These are phyloP conservation scores for Bujurquina vittata DNA, from an alignment of 2,113 vertebrate genomes.

Conservation along the genomic window DNA sequence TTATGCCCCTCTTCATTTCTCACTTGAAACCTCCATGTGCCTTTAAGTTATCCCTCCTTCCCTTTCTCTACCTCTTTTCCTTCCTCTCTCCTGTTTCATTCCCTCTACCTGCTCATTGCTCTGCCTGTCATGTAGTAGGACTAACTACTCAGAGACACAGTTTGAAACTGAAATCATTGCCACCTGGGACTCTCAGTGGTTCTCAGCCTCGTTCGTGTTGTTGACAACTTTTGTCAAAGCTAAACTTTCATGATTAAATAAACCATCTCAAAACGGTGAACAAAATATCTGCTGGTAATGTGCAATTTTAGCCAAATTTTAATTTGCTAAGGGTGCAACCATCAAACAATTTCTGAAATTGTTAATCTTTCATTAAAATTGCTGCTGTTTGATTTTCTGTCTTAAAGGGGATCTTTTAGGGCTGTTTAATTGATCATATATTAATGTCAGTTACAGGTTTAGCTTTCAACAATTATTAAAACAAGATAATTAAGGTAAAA, in stretches of 20 bases:
- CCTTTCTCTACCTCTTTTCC: background rate
- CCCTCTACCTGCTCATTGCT: constrained; percentile 36
- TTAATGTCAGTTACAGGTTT: background rate
- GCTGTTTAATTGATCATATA: background rate
- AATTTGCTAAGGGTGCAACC: background rate
- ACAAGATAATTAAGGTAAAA: background rate
- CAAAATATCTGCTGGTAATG: background rate
- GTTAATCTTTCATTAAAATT: background rate
- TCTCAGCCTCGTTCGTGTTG: constrained; percentile 34
- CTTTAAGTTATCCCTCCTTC: constrained; percentile 20
- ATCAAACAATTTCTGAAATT: background rate
- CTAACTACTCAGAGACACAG: constrained; percentile 32
- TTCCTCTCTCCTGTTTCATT: constrained; percentile 1
- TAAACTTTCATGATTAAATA: background rate
- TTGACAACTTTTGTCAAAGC: background rate
- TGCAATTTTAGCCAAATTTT: background rate
- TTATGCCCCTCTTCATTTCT: constrained; percentile 22
- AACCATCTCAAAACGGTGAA: background rate
- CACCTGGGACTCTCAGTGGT: constrained; percentile 38
- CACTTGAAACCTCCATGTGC: constrained; percentile 75
- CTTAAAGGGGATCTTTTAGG: background rate
- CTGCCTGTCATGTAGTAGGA: constrained; percentile 43
- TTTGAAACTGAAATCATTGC: constrained; percentile 16
- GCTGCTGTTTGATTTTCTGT: background rate
- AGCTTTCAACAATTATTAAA: background rate